Percentiles rank a stretch among this genome's conserved stretches.
phyloP scores from a whole-genome alignment of 1,140 invertebrate genomes.

The Orchesella cincta region DNA sequence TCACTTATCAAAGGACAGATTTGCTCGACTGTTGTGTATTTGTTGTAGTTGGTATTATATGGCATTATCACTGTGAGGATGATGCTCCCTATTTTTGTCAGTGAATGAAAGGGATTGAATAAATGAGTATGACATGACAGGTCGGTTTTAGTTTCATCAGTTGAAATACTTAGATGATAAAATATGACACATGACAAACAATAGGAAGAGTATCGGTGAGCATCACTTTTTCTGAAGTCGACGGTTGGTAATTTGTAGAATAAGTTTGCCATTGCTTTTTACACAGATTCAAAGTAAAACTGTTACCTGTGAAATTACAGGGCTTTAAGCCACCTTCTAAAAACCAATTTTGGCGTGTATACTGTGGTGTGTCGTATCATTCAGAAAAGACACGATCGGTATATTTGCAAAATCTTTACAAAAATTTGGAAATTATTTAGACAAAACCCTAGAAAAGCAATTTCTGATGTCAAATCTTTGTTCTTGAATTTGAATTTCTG shows the following conservation, averaged over 20 bases:
- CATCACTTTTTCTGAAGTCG: not conserved
- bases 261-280: not conserved
- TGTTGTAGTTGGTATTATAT: not conserved
- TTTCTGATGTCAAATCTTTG: no score
- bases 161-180: conserved; percentile 25
- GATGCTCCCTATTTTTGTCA: conserved; percentile 19
- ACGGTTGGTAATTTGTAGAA: not conserved
- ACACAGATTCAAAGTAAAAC: not conserved
- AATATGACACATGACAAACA: not conserved
- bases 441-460: no score
- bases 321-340: no score
- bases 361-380: not conserved
- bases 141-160: conserved; percentile 24
- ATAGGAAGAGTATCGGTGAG: conserved; percentile 13
- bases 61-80: conserved; percentile 14
- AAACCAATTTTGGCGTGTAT: no score
- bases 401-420: not conserved
- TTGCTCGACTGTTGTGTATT: conserved; percentile 20
- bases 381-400: not conserved
- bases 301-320: no score
- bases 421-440: no score
- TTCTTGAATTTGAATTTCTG: no score
- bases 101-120: not conserved
- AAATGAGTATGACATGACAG: conserved; percentile 27
- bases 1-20: conserved; percentile 24